Evolutionary conservation across 2,113 vertebrate genomes (phyloP).

Genomic region (Barbus barbus): DNA sequence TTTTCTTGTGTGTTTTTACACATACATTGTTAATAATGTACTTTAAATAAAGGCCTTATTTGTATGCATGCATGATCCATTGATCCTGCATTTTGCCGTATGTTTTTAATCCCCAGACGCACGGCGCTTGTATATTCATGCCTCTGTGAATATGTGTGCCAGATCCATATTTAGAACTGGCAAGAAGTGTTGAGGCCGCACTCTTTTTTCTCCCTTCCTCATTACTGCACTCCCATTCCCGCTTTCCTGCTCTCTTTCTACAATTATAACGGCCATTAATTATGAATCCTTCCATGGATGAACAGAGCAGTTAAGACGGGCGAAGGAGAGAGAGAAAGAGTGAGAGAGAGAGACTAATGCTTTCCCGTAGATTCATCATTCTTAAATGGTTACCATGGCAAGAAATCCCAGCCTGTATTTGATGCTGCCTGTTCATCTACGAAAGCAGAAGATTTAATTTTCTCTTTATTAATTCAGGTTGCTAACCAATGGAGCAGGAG

Average conservation of each 20-base stretch:
- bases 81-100: constrained; percentile 26
- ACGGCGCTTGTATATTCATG: constrained; percentile 36
- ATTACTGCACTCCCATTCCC: constrained; percentile 55
- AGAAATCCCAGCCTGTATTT: constrained; percentile 14
- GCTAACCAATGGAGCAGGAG: constrained; percentile 43
- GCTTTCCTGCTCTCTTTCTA: constrained; percentile 55
- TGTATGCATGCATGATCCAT: constrained; percentile 15
- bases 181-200: neutral
- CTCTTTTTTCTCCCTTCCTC: constrained; percentile 55
- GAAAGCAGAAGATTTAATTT: constrained; percentile 64
- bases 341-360: constrained; percentile 1
- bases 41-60: constrained; percentile 17
- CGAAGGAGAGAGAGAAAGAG: neutral
- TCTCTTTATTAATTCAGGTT: constrained; percentile 67
- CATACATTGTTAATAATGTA: neutral
- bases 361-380: constrained; percentile 34
- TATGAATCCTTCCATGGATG: constrained; percentile 71
- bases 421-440: constrained; percentile 37
- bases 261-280: constrained; percentile 76
- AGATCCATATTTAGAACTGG: constrained; percentile 25
- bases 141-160: neutral
- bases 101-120: constrained; percentile 16
- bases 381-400: constrained; percentile 40
- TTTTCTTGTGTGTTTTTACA: neutral
- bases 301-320: constrained; percentile 53